Conservation (phyloP, 1,140 invertebrate species). For the Drosophila parabipectinata region DNA sequence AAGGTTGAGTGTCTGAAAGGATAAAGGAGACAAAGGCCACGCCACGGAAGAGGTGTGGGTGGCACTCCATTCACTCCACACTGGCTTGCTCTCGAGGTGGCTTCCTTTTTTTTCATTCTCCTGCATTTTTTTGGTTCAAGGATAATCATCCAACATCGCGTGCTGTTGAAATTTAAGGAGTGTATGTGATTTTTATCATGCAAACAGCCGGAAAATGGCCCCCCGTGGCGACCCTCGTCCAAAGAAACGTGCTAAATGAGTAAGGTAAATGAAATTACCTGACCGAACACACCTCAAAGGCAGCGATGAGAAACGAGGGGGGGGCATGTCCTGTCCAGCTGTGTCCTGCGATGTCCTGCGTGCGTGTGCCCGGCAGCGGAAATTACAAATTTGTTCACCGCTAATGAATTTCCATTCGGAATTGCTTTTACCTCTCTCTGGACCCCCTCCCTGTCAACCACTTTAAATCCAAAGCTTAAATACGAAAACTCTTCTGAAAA, state of each 20-base stretch:
- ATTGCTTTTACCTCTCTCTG: constrained; percentile 56
- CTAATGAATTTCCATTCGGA: constrained; percentile 80
- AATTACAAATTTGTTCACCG: constrained; percentile 82
- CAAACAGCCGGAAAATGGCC: constrained; percentile 76
- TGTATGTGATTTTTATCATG: constrained; percentile 84
- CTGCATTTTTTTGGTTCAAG: constrained; percentile 67
- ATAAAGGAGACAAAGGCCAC: constrained; percentile 58
- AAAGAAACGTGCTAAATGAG: constrained; percentile 77
- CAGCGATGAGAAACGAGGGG: constrained; percentile 15
- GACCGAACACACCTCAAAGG: constrained; percentile 76
- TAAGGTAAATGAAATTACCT: constrained; percentile 81
- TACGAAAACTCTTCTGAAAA: background rate
- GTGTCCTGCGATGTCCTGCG: constrained; percentile 50
- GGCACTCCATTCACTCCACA: constrained; percentile 11
- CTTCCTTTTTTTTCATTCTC: background rate
- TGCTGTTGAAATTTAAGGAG: constrained; percentile 82
- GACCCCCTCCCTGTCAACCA: no score
- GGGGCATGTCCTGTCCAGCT: constrained; percentile 40
- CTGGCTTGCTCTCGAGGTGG: constrained; percentile 4
- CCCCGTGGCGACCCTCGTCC: constrained; percentile 13
- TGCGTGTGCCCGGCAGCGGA: constrained; percentile 68
- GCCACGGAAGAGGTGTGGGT: constrained; percentile 18
- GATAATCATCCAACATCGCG: constrained; percentile 83
- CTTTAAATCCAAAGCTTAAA: constrained; percentile 29
- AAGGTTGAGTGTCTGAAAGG: constrained; percentile 65